Evolutionary conservation across 1,140 invertebrate species (phyloP).

Genomic region (Hylaeus volcanicus): DNA sequence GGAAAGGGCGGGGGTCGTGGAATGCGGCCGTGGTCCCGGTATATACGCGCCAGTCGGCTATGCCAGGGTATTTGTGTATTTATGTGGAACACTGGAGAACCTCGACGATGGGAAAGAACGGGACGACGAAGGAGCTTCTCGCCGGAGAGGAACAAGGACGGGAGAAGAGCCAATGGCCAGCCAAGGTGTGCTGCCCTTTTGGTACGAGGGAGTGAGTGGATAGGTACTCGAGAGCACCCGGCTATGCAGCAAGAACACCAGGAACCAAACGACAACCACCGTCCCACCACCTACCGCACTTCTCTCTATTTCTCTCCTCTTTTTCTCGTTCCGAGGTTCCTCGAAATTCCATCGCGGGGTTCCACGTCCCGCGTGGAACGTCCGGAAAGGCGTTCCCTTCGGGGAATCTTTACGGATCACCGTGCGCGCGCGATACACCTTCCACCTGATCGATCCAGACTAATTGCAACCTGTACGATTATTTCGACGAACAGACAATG

Average conservation of each 20-base stretch:
- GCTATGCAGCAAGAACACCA: conserved; percentile 78
- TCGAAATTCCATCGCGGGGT: conserved; percentile 69
- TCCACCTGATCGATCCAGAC: conserved; percentile 4
- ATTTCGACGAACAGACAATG: not conserved
- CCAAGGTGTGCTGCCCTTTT: conserved; percentile 78
- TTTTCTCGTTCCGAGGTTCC: conserved; percentile 58
- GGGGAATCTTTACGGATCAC: conserved; percentile 30
- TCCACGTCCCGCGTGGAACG: conserved; percentile 55
- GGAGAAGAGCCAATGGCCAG: conserved; percentile 77
- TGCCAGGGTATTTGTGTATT: conserved; percentile 78
- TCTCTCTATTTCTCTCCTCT: conserved; percentile 35
- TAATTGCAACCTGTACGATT: not conserved
- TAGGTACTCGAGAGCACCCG: conserved; percentile 67
- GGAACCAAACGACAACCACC: conserved; percentile 72
- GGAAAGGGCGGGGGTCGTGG: conserved; percentile 70
- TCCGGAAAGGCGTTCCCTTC: conserved; percentile 50
- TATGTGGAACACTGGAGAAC: conserved; percentile 77
- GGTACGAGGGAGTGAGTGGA: conserved; percentile 66
- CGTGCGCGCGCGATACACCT: not conserved
- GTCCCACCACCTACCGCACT: conserved; percentile 55
- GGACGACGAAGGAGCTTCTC: conserved; percentile 15
- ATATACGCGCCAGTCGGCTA: conserved; percentile 69
- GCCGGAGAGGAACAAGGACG: conserved; percentile 49
- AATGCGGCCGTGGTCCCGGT: conserved; percentile 78
- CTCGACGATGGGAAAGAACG: conserved; percentile 35